Percentiles rank a stretch among this genome's conserved stretches.
Conservation (phyloP, 2,888 invertebrate species). For the Cheilosia variabilis region DNA sequence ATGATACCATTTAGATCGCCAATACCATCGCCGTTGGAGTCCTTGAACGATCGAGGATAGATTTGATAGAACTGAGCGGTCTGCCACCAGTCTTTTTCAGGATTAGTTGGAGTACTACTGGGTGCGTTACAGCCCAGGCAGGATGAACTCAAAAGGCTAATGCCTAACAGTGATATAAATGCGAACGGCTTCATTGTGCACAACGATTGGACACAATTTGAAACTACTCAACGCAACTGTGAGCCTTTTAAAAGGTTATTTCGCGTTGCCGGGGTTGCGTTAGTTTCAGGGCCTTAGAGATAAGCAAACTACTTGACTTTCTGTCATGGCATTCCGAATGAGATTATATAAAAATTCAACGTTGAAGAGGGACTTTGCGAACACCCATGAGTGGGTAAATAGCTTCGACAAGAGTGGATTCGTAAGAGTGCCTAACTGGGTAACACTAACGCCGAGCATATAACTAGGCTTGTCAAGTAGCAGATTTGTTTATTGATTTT, state of each 20-base stretch:
- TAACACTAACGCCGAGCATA: no score
- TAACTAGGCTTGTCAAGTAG: background rate
- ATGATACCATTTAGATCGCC: conserved; percentile 91
- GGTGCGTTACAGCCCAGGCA: conserved; percentile 32
- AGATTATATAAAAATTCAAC: conserved; percentile 3
- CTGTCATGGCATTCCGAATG: background rate
- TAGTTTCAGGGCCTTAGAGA: conserved; percentile 15
- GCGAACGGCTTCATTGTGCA: conserved; percentile 56
- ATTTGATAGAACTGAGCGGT: conserved; percentile 92
- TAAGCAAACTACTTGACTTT: conserved; percentile 13
- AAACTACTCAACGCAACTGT: background rate
- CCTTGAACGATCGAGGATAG: conserved; percentile 93
- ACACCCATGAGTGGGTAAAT: conserved; percentile 3
- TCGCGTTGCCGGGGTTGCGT: background rate
- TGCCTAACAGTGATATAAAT: background rate
- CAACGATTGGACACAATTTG: conserved; percentile 27
- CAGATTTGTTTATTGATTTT: no score
- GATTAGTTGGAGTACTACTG: conserved; percentile 47
- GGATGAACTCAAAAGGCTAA: conserved; percentile 5
- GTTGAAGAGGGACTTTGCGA: background rate
- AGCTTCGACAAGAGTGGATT: background rate
- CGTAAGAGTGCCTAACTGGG: no score
- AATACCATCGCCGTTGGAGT: conserved; percentile 91
- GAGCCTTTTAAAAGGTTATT: conserved; percentile 37
- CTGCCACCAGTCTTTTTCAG: conserved; percentile 91